Percentiles rank a stretch among this genome's conserved stretches.
phyloP scores from a whole-genome alignment of 2,113 vertebrate species.

The Scopus umbretta region DNA sequence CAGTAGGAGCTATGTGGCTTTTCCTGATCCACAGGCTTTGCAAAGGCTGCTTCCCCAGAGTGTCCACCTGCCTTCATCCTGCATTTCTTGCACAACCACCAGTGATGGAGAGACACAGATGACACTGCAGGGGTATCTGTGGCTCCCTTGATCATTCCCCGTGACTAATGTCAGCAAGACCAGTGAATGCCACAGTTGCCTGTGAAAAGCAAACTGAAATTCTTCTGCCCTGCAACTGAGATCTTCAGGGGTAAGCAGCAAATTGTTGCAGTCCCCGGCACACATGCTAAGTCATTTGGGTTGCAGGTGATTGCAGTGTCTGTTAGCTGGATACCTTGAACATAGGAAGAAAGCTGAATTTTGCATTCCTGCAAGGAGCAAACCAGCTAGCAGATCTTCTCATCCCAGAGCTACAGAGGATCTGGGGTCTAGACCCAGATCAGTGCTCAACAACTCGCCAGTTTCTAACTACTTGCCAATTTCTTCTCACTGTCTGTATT shows the following conservation, averaged over 20 bases:
- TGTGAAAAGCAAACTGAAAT: not conserved
- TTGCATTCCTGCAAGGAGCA: not conserved
- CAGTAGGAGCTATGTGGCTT: rapidly evolving
- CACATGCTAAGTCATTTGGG: rapidly evolving
- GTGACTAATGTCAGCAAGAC: not conserved
- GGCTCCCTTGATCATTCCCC: not conserved
- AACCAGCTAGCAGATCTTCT: not conserved
- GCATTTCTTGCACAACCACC: not conserved
- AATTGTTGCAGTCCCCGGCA: not conserved
- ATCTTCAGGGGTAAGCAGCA: not conserved
- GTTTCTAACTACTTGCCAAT: not conserved
- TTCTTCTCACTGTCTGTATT: not conserved
- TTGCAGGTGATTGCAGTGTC: not conserved
- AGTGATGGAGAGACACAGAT: not conserved
- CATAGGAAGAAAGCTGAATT: not conserved
- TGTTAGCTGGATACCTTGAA: not conserved
- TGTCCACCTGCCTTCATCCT: not conserved
- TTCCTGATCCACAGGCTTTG: not conserved
- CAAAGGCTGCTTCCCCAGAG: not conserved
- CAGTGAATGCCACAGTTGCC: not conserved
- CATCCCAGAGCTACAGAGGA: rapidly evolving
- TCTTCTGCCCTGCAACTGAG: not conserved
- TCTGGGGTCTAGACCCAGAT: not conserved
- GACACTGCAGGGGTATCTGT: not conserved
- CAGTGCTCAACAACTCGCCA: not conserved